phyloP scores from a whole-genome alignment of 2,888 invertebrate genomes.

The Ectemnius cavifrons region DNA sequence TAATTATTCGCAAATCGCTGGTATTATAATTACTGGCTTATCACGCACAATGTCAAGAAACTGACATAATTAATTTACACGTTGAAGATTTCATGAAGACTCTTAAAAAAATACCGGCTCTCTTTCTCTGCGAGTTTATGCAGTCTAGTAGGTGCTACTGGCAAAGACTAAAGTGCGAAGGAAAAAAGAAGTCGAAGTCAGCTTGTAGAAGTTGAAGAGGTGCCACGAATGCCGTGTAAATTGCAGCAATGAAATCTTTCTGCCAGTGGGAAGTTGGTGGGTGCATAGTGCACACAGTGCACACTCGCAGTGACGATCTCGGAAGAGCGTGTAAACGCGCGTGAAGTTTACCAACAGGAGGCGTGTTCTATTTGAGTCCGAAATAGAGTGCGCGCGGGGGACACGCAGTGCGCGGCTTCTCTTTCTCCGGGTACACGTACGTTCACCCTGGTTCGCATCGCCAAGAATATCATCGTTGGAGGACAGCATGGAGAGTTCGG shows the following conservation, averaged over 20 bases:
- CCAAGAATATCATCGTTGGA: constrained; percentile 70
- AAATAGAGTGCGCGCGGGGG: constrained; percentile 56
- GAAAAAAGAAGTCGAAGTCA: too few species aligned
- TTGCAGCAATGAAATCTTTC: constrained; percentile 1
- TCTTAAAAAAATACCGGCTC: too few species aligned
- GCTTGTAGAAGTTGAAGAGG: too few species aligned
- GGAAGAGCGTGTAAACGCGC: constrained; percentile 29
- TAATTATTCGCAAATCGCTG: constrained; percentile 45
- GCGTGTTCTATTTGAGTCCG: constrained; percentile 60
- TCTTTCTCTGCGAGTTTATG: too few species aligned
- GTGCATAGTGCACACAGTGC: not conserved
- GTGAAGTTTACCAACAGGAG: constrained; percentile 60
- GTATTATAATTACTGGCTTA: constrained; percentile 37
- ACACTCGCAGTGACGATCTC: constrained; percentile 1
- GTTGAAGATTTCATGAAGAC: too few species aligned
- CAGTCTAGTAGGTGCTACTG: too few species aligned
- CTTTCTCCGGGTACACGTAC: constrained; percentile 61
- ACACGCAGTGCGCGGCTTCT: constrained; percentile 32
- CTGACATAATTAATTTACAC: too few species aligned
- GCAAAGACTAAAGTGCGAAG: too few species aligned
- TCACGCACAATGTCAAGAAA: too few species aligned
- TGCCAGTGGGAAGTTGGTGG: not conserved
- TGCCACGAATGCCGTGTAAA: not conserved
- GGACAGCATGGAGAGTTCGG: constrained; percentile 48
- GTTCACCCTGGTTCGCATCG: constrained; percentile 72